Evolutionary conservation across 2,888 invertebrate genomes (phyloP).

Genomic region (Pseudococcus longispinus): DNA sequence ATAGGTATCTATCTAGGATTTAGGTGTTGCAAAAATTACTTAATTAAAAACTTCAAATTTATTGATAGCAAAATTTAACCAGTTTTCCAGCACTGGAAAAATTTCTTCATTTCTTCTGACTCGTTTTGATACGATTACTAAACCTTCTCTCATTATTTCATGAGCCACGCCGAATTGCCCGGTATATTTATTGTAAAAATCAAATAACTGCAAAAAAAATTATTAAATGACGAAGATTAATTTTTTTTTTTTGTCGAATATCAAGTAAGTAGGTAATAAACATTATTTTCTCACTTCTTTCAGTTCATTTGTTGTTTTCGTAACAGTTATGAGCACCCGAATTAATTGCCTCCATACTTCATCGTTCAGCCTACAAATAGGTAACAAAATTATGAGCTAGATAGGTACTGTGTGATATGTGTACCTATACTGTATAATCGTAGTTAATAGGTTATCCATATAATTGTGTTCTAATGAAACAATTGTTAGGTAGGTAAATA

Average conservation of each 20-base stretch:
- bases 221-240: not conserved
- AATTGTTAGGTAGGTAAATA: no score
- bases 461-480: no score
- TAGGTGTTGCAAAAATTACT: not conserved
- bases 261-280: not conserved
- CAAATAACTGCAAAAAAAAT: not conserved
- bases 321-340: not conserved
- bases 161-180: slow-evolving; percentile 27
- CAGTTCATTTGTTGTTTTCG: not conserved
- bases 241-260: not conserved
- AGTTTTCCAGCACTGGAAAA: slow-evolving; percentile 27
- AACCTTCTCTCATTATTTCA: slow-evolving; percentile 40
- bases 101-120: slow-evolving; percentile 8
- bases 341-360: slow-evolving; percentile 33
- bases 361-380: slow-evolving; percentile 15
- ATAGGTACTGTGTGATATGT: no score
- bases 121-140: not conserved
- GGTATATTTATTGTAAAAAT: slow-evolving; percentile 37
- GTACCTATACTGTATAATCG: no score
- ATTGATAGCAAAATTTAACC: slow-evolving; percentile 1
- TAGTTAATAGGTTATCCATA: no score
- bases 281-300: slow-evolving; percentile 10
- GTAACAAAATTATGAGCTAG: not conserved
- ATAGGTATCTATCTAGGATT: not conserved
- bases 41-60: not conserved